Base-by-base conservation (phyloP, 2,113 vertebrate genomes). In the Bufo gargarizans region DNA sequence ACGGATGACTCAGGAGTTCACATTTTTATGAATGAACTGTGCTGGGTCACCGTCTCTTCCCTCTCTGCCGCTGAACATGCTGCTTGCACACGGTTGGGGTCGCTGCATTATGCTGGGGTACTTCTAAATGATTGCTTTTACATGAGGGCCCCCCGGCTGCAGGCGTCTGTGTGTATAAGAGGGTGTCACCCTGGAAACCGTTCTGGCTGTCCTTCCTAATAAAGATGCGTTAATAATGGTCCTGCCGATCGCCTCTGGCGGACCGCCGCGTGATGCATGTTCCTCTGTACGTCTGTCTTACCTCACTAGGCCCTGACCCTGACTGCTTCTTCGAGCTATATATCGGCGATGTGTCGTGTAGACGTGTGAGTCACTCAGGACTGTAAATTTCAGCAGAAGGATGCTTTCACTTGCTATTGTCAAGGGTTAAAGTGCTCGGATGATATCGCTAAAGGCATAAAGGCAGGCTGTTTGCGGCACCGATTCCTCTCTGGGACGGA, bases 21-120 rank as follows among this genome's bases (percentile, higher is more conserved):
- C 56, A 49, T 67, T 71, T 86, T 87, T 87, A 79, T 87, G 77
- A 87, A 87, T 87, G 86, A 81, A 80, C 63, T 16, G 49, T 63
- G 49, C 13, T 55, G 77, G 49, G 61, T 56, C 22, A 65, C 85
- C 16, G 43, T 9, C 56, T 61, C n/a, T 4, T 84, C 65, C 12
- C n/a, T 33, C 63, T 13, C 55, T 7, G 77, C 33, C 14, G 55
- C 55, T 47, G 22, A 33, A 13, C n/a, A 43, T 2, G 53, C 79
- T 63, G 79, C 16, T 1, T 45, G 10, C 33, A 19, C 58, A 49
- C 58, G 49, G 80, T 11, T 49, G 63, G 47, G 58, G 47, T n/a
- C 58, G 9, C 79, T 45, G 56, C 56, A 11, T 19, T 81, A 58
- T 20, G 63, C 58, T 19, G 58, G 79, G 58, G 56, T 59, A 63